Evolutionary conservation across 2,888 invertebrate species (phyloP), one percentile per base, ranked within the genome.

Genomic region (Aelia acuminata): DNA sequence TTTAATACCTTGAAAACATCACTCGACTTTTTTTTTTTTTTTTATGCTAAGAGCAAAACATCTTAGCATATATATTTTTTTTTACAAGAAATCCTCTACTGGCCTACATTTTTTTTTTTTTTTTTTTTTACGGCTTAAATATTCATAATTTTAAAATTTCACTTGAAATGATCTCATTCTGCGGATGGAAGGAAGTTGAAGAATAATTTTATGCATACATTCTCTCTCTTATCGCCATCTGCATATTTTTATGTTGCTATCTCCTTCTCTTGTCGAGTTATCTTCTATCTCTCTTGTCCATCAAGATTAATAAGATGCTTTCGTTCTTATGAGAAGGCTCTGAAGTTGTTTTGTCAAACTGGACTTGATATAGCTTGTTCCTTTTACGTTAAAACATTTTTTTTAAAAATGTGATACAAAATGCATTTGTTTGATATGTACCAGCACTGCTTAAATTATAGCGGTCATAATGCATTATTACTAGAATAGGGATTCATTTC

Each of bases 171-270:
- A 63, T 70, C 18, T 70, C 35, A 70, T 70, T 70, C 35, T 13
- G 35, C 63, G 26, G 35, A 70, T 70, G 18, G 63, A 63, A 15
- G 63, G 63, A 7, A 13, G 53, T n/a, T 13, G 8, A 35, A 8
- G 63, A 18, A 26, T 70, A 70, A 70, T 70, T 70, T 70, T 70
- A 70, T 70, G 63, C 63, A 70, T 70, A 70, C 20, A 70, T 70
- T 70, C 63, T 70, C 63, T 70, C 35, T 35, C 63, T 35, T 70
- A 70, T 70, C 31, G 18, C 18, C 63, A 35, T 70, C 20, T 70
- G 63, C 35, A 70, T 70, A 70, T 70, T 70, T 70, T 70, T 70
- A 70, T 70, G 63, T 31, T 22, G 31, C 35, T 70, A 70, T 70
- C 63, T 70, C 18, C 63, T 70, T 18, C 63, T 70, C 3, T 0